Evolutionary conservation across 2,797 vertebrate genomes (phyloP), one percentile per base, ranked within the genome.

Genomic region (Cygnus olor): DNA sequence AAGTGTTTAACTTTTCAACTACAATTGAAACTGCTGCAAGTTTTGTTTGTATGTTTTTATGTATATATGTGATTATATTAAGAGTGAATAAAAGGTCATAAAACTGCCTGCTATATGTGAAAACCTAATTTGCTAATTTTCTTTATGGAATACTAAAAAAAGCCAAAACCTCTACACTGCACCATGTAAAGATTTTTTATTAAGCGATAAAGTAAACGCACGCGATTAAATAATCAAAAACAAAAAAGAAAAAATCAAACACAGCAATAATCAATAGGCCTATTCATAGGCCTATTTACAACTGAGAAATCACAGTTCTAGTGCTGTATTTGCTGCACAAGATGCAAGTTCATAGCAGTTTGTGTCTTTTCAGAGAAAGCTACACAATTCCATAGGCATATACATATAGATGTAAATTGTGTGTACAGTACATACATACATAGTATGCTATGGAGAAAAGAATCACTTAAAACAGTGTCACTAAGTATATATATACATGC

Each of bases 381-480:
- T 84, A 89, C 51, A 44, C 42, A 70, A 19, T 86, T 83, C 38
- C 13, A 38, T 64, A 79, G 90, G 56, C 38, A 89, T 79, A 86
- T 94, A 65, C 85, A 97, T 94, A 97, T 71, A 90, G 71, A 79
- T 83, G 80, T 64, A 91, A 97, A 95, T 60, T 85, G 11, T 20
- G 57, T 54, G 74, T 30, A n/a, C 8, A 45, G 15, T 42, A 66
- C 27, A 49, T 73, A 56, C 57, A 89, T 93, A 88, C 77, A 88
- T 77, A 96, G 51, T 76, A 40, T 64, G 42, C 58, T 42, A 78
- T 72, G 84, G 74, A 91, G 95, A 96, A 90, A 45, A 96, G 79
- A 12, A 89, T 28, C 54, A 76, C 38, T 95, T 77, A 38, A 86
- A 95, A 93, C 95, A 76, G 16, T 88, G 61, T 61, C 71, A 77